A percentile compares a stretch with the other conserved stretches of the same genome.
These are phyloP conservation scores for Cyanoderma ruficeps DNA, from an alignment of 2,113 vertebrate genomes.

Conservation along the genomic window DNA sequence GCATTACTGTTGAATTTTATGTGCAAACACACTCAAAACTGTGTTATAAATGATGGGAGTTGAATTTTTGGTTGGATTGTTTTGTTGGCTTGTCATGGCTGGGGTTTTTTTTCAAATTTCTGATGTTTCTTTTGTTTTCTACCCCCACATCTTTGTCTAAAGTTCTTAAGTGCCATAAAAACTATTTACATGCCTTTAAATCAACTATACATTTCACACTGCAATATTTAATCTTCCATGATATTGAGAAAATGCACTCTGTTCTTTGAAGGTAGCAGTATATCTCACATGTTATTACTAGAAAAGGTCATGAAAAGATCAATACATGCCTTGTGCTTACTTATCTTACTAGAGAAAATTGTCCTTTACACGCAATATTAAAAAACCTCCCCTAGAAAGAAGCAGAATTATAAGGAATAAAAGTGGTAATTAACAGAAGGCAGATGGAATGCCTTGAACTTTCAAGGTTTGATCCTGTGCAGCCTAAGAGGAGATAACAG, in stretches of 20 bases:
- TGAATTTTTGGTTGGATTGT: not conserved
- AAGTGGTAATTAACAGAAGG: slow-evolving; percentile 47
- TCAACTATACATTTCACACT: not conserved
- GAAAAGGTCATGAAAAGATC: slow-evolving; percentile 62
- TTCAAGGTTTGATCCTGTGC: slow-evolving; percentile 14
- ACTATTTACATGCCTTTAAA: not conserved
- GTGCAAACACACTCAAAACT: not conserved
- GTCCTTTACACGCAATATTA: slow-evolving; percentile 35
- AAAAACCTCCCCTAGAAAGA: not conserved
- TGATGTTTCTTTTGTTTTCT: not conserved
- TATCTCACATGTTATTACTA: slow-evolving; percentile 15
- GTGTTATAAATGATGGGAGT: not conserved
- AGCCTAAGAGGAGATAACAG: slow-evolving; percentile 17
- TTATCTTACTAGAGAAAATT: slow-evolving; percentile 17
- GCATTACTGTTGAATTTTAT: not conserved
- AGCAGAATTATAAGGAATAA: slow-evolving; percentile 9
- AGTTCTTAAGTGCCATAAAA: not conserved
- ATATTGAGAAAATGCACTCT: not conserved
- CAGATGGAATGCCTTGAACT: slow-evolving; percentile 40
- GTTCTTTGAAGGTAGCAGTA: slow-evolving; percentile 19
- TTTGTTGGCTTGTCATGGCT: not conserved
- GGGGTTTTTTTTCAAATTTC: not conserved
- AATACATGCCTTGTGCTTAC: slow-evolving; percentile 28
- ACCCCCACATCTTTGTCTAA: not conserved
- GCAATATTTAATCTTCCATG: not conserved